Percentiles rank a stretch among this genome's conserved stretches.
Evolutionary conservation across 2,888 invertebrate genomes (phyloP).

Genomic region (Smittia aterrima): DNA sequence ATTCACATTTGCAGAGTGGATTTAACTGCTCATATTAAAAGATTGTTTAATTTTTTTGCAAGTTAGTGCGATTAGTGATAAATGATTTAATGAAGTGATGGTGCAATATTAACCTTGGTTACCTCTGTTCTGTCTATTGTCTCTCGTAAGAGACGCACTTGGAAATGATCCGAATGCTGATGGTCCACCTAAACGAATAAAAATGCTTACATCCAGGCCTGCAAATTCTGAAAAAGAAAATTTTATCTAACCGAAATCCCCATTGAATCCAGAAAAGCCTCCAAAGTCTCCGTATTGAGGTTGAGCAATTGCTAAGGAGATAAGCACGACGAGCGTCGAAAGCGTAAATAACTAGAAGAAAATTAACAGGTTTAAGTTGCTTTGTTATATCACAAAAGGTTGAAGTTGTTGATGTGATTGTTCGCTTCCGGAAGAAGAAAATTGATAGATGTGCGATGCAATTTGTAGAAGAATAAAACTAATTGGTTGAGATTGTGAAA

Average conservation of each 20-base stretch:
- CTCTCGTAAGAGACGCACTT: constrained; percentile 46
- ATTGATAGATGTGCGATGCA: no score
- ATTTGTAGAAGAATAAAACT: no score
- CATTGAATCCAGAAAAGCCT: constrained; percentile 42
- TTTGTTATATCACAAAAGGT: background rate
- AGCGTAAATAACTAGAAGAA: constrained; percentile 30
- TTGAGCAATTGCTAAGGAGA: background rate
- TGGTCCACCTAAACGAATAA: constrained; percentile 38
- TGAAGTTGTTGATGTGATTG: no score
- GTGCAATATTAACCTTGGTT: constrained; percentile 43
- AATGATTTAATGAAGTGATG: constrained; percentile 18
- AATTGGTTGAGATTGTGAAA: no score
- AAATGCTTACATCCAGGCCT: background rate
- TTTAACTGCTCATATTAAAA: no score
- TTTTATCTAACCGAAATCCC: constrained; percentile 43
- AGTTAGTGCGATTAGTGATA: constrained; percentile 23
- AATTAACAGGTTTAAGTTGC: background rate
- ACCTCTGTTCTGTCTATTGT: constrained; percentile 54
- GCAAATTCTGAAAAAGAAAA: background rate
- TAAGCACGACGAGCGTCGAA: constrained; percentile 20
- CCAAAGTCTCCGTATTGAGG: constrained; percentile 12
- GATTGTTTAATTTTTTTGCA: no score
- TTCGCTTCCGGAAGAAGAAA: no score
- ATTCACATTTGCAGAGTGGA: background rate
- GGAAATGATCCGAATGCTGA: constrained; percentile 42